Base-by-base conservation (phyloP, 2,113 vertebrate genomes). In the Toxotes chatareus region DNA sequence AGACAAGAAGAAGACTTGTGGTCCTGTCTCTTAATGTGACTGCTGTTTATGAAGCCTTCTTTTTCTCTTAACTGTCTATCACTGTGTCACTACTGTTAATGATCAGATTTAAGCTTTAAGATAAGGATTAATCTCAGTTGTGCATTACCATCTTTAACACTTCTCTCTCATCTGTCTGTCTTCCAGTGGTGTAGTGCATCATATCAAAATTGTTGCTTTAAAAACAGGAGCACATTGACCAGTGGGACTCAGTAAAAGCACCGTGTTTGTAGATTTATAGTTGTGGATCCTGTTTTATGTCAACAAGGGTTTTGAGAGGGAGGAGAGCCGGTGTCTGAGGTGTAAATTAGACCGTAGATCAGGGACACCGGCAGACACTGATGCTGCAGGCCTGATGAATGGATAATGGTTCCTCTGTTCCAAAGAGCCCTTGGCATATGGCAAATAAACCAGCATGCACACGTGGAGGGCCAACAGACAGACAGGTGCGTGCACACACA, bases 341-440 rank as follows among this genome's bases (percentile, higher is more conserved):
- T 87, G 85, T 91, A 84, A 87, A 91, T 90, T 84, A 81, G 75
- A 81, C 68, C 65, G 71, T 91, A 81, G 75, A 86, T 89, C 80
- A 89, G 79, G 79, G 81, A 76, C 77, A 81, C 62, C 32, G 31
- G 59, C 90, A 75, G 71, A 82, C 79, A 80, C 69, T 34, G 64
- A 86, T 77, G 75, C 88, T 80, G 80, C 76, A 46, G 74, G 67
- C 27, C 63, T 90, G 83, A 91, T 89, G 77, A 86, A 90, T 89
- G 84, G 86, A 88, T 90, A 88, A 92, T 56, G 72, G 55, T 69
- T 55, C 87, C 51, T 76, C 73, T 80, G 89, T 83, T 89, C 51
- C 76, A 79, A 73, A 81, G 76, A 86, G 79, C 83, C 72, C 63
- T 55, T 49, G 82, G 86, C 88, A 90, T 87, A 83, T 87, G 91